These are phyloP conservation scores for Heteractis magnifica DNA, from an alignment of 92 coral and sea anemone genomes.

Conservation along the genomic window DNA sequence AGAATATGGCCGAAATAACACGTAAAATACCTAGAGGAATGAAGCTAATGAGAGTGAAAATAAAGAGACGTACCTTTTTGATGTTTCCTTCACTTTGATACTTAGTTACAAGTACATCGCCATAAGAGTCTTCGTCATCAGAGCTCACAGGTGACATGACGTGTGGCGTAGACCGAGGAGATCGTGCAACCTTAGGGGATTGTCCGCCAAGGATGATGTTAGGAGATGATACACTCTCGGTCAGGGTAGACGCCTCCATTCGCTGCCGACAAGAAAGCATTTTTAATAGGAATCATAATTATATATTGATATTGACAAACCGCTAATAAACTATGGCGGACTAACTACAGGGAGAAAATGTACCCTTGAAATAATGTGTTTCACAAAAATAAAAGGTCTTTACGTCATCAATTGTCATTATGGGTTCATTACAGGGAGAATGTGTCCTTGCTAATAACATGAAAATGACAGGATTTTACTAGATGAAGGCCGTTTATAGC, in stretches of 20 bases:
- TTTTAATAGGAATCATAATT: neutral
- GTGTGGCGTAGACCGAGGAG: neutral
- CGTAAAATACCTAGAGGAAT: too few species aligned
- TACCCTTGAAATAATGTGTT: too few species aligned
- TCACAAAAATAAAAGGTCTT: too few species aligned
- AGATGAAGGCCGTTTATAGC: too few species aligned
- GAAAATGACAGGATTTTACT: too few species aligned
- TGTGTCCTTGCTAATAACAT: too few species aligned
- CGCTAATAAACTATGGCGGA: too few species aligned
- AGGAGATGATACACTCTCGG: conserved; percentile 56
- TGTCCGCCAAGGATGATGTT: conserved; percentile 22
- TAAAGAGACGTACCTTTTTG: conserved; percentile 20
- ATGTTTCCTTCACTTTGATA: conserved; percentile 33
- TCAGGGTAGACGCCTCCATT: conserved; percentile 58
- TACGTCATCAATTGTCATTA: too few species aligned
- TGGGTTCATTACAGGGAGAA: too few species aligned
- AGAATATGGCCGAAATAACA: too few species aligned
- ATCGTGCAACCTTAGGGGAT: neutral
- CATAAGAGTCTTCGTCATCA: conserved; percentile 14
- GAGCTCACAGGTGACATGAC: neutral
- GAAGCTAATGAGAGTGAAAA: too few species aligned
- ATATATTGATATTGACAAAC: neutral
- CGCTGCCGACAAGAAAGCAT: conserved; percentile 30
- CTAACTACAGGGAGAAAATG: too few species aligned
- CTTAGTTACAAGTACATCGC: neutral